Evolutionary conservation across 2,797 vertebrate species (phyloP).

Genomic region (Lepus oiostolus): DNA sequence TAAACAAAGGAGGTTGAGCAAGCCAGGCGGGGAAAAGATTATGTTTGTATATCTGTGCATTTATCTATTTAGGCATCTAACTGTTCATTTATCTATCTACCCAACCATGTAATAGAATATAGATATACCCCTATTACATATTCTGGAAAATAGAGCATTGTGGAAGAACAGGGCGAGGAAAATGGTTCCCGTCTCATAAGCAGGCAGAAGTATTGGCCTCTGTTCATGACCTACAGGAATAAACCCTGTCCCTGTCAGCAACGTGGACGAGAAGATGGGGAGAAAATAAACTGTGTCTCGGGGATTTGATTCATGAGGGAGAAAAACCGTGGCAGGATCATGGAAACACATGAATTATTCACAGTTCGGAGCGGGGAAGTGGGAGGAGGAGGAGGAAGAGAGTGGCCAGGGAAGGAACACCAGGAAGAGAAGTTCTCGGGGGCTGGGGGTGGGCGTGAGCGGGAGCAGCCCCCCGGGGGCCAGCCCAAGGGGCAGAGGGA

Average conservation of each 20-base stretch:
- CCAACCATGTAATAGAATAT: not conserved
- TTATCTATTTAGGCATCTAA: slow-evolving; percentile 36
- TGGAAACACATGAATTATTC: slow-evolving; percentile 80
- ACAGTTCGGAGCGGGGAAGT: slow-evolving; percentile 3
- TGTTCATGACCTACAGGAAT: slow-evolving; percentile 57
- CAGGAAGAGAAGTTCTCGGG: slow-evolving; percentile 24
- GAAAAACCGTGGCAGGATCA: slow-evolving; percentile 49
- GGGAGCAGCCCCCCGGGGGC: not conserved
- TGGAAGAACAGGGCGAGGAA: not conserved
- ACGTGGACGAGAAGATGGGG: slow-evolving; percentile 38
- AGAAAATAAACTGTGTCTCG: slow-evolving; percentile 76
- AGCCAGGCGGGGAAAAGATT: not conserved
- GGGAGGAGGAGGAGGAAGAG: not conserved
- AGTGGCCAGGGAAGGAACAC: not conserved
- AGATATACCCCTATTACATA: slow-evolving; percentile 10
- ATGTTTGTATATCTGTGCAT: not conserved
- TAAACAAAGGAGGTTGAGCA: slow-evolving; percentile 36
- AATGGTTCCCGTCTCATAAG: not conserved
- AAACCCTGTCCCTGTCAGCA: slow-evolving; percentile 62
- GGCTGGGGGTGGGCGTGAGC: not conserved
- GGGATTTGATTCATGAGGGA: slow-evolving; percentile 78
- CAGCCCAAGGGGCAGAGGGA: not conserved
- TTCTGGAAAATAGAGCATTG: not conserved
- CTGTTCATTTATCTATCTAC: slow-evolving; percentile 3
- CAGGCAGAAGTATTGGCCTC: slow-evolving; percentile 11